Evolutionary conservation across 1,140 invertebrate genomes (phyloP).

Genomic region (Callitettix versicolor): DNA sequence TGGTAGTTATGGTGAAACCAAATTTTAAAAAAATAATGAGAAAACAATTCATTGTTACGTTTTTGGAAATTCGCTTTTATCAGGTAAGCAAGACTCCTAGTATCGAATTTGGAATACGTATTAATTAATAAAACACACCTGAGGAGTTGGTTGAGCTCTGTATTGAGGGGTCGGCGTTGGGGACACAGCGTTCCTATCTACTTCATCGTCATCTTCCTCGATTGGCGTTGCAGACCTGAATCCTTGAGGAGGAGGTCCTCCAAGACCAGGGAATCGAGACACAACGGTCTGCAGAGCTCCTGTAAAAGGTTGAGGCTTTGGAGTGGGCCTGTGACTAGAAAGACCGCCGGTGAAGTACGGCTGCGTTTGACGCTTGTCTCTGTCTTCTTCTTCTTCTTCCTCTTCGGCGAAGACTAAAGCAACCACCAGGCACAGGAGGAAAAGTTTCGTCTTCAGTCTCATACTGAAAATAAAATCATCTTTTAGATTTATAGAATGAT

Average conservation of each 20-base stretch:
- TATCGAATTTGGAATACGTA: no score
- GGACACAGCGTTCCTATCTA: constrained; percentile 21
- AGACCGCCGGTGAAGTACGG: constrained; percentile 4
- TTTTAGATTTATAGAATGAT: no score
- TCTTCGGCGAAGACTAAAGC: not conserved
- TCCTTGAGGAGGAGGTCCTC: constrained; percentile 19
- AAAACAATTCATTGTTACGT: no score
- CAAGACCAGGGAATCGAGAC: constrained; percentile 1
- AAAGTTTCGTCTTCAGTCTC: not conserved
- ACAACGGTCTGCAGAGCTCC: constrained; percentile 6
- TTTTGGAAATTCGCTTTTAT: no score
- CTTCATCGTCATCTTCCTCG: constrained; percentile 21
- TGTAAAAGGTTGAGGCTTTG: constrained; percentile 9
- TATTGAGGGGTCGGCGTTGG: constrained; percentile 13
- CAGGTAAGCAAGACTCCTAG: no score
- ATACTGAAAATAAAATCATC: not conserved
- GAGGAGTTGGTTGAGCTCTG: constrained; percentile 11
- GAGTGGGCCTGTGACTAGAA: constrained; percentile 1
- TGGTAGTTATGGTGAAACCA: no score
- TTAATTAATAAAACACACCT: no score
- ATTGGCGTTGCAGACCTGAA: constrained; percentile 20
- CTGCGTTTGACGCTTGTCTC: constrained; percentile 13
- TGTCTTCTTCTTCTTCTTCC: constrained; percentile 1
- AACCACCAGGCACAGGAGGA: not conserved
- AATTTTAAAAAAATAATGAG: no score